Base-by-base conservation (phyloP, 2,797 vertebrate species). In the Carapus acus region DNA sequence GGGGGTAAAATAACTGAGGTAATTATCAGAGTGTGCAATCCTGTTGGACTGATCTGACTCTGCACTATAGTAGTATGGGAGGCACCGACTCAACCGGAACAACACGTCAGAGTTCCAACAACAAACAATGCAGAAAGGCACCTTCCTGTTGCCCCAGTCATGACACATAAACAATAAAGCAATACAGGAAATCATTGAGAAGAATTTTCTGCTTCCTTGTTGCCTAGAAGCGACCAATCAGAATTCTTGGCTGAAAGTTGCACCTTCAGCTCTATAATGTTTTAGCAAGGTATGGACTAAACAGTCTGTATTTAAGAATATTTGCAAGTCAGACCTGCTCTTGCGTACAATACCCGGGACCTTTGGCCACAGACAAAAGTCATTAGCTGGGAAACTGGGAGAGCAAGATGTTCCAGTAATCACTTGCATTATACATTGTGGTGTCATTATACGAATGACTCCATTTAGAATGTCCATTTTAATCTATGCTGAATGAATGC, bases 201-300 rank as follows among this genome's bases (percentile, higher is more conserved):
- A 11, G 43, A 51, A 12, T 43, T 58, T 46, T 54, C 62, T 9
- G 27, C 3, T 1, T 13, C 16, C 8, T 6, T 49, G 40, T 3
- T 8, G 2, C 52, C 43, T 58, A 16, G 52, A 62, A 67, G 50
- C 61, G 47, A 59, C 33, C 45, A 15, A 42, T 45, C 34, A 15
- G 47, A 19, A 8, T 47, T 34, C 22, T 43, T 13, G 9, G 22
- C 4, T 37, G 6, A 3, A 56, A 41, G 63, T 66, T 56, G 66
- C 70, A 2, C 14, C 16, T 1, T 51, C n/a, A 53, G 65, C 77
- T 76, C n/a, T n/a, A n/a, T n/a, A n/a, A n/a, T n/a, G n/a, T n/a
- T n/a, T n/a, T n/a, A n/a, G n/a, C n/a, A 52, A 71, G 55, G 55
- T 62, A 43, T 67, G 39, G 43, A 31, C 7, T n/a, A n/a, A n/a